Conservation (phyloP, 2,113 vertebrate genomes). For the Zapus hudsonius region DNA sequence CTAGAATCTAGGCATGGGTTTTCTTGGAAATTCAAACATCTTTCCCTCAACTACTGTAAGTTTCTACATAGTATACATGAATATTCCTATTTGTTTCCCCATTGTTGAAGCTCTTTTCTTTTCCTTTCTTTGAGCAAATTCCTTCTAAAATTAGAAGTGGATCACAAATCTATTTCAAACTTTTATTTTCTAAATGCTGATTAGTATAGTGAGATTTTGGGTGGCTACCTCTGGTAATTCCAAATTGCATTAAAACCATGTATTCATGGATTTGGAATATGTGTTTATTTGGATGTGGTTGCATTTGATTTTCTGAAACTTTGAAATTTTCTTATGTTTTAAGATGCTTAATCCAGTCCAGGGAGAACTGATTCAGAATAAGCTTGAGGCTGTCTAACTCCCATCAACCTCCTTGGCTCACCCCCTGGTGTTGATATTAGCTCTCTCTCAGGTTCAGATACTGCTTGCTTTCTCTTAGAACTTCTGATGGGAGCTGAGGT, state of each 20-base stretch:
- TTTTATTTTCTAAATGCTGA: slow-evolving; percentile 50
- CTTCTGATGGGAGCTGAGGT: background rate
- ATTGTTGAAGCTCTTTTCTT: slow-evolving; percentile 56
- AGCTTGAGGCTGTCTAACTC: background rate
- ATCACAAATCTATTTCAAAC: slow-evolving; percentile 20
- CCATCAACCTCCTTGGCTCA: background rate
- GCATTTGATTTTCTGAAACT: slow-evolving; percentile 8
- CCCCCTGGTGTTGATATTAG: background rate
- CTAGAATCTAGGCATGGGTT: slow-evolving; percentile 72
- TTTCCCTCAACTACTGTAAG: slow-evolving; percentile 59
- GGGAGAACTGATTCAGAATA: background rate
- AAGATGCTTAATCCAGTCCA: background rate
- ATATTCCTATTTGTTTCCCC: slow-evolving; percentile 73
- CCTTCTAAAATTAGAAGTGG: background rate
- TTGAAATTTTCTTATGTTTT: background rate
- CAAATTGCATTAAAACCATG: slow-evolving; percentile 10
- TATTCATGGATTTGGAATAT: slow-evolving; percentile 19
- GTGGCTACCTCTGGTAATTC: background rate
- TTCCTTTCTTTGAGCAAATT: background rate
- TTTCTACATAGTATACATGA: slow-evolving; percentile 71
- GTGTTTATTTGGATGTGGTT: background rate
- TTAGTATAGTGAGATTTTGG: background rate
- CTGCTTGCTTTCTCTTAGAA: slow-evolving; percentile 31
- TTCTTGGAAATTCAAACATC: slow-evolving; percentile 69
- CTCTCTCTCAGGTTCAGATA: background rate